Percentiles rank a stretch among this genome's conserved stretches.
These are phyloP conservation scores for Nymphicus hollandicus DNA, from an alignment of 2,113 vertebrate species.

Conservation along the genomic window DNA sequence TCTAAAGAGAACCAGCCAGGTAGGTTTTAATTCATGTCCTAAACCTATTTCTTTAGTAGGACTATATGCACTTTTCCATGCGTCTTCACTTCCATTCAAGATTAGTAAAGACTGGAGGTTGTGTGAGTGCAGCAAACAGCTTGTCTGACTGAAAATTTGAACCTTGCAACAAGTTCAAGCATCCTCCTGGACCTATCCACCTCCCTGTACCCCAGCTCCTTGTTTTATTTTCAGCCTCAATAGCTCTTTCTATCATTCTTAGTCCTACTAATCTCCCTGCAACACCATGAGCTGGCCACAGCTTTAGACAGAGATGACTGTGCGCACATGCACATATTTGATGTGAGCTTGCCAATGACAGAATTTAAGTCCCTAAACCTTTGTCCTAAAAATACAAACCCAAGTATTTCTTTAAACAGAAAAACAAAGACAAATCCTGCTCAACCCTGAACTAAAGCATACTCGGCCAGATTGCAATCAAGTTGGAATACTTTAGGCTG, in stretches of 20 bases:
- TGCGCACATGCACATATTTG: accelerated
- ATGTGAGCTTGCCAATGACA: not conserved
- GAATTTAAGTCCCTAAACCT: not conserved
- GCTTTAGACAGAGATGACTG: not conserved
- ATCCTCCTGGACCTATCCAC: not conserved
- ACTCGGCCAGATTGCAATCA: not conserved
- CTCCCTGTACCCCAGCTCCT: not conserved
- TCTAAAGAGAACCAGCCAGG: too few species aligned
- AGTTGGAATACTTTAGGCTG: not conserved
- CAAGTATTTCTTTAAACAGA: not conserved
- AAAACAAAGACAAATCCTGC: not conserved
- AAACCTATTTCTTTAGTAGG: not conserved
- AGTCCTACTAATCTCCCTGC: not conserved
- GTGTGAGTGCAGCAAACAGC: accelerated
- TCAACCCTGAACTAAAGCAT: not conserved
- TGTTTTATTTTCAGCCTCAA: not conserved
- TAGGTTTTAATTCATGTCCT: not conserved
- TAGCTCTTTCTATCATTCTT: not conserved
- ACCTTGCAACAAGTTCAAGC: not conserved
- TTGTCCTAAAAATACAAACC: not conserved
- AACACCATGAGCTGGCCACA: not conserved
- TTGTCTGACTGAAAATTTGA: not conserved
- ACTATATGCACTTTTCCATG: not conserved
- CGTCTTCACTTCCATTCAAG: too few species aligned
- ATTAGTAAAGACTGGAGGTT: not conserved